Conservation (phyloP, 2,797 vertebrate species). For the Sebastes variabilis region DNA sequence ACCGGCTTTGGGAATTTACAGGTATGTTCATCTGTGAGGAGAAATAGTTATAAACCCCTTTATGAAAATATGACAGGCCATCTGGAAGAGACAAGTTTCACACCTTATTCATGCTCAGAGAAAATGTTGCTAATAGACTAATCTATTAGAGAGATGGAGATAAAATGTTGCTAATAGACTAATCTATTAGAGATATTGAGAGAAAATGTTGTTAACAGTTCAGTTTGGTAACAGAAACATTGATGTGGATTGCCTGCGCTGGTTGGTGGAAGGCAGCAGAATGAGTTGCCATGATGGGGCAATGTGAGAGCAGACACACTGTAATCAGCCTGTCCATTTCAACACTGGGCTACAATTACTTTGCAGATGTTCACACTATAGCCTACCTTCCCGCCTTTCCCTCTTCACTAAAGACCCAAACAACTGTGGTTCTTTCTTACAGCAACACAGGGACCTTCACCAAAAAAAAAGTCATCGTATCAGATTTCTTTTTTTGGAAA, state of each 20-base stretch:
- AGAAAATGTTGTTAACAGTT: background rate
- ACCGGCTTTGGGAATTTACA: no score
- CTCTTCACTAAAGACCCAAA: background rate
- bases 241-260: background rate
- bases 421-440: background rate
- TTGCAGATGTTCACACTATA: slow-evolving; percentile 73
- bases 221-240: slow-evolving; percentile 3
- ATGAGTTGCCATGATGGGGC: slow-evolving; percentile 43
- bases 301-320: slow-evolving; percentile 61
- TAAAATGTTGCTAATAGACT: no score
- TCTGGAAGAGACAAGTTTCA: no score
- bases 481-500: no score
- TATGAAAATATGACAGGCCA: no score
- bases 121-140: no score
- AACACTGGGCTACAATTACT: slow-evolving; percentile 74
- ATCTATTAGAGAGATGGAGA: no score
- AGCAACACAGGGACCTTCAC: no score
- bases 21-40: no score
- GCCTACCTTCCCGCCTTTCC: slow-evolving; percentile 17
- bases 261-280: slow-evolving; percentile 29
- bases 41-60: no score
- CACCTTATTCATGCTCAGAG: no score
- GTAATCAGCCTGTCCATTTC: slow-evolving; percentile 78
- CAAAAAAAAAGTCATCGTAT: no score
- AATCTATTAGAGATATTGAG: background rate